Base-by-base conservation (phyloP, 2,113 vertebrate species). In the Dromas ardeola region DNA sequence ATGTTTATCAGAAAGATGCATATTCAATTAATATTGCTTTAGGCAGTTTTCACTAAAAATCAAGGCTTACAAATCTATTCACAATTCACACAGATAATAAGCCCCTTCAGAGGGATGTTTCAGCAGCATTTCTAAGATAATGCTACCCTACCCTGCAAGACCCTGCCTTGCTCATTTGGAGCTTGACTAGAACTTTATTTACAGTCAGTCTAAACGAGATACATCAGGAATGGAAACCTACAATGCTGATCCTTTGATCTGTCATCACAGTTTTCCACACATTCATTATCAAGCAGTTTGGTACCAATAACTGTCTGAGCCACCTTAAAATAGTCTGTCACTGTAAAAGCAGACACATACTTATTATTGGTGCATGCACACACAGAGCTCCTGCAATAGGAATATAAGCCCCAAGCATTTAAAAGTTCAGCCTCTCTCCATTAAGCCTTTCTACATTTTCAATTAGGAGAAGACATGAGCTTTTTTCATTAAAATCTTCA, bases 21-120 rank as follows among this genome's bases (percentile, higher is more conserved):
- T 97, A 96, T 94, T 97, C 93, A 97, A 98, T 97, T 97, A 97
- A 95, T 95, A 94, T 93, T 42, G 97, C 97, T 97, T 45, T 76
- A 97, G 96, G 95, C 97, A 87, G 76, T 90, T 95, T 95, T 97
- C 95, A 76, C 94, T 93, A 81, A 92, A 95, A 97, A 96, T 93
- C 97, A 95, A 97, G 76, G 90, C 94, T 94, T 96, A 95, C 91
- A 96, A 95, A 97, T 94, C 94, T 95, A 94, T 92, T 76, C 66
- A 84, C 86, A 95, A 92, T 61, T 97, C 93, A 81, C 93, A 92
- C 78, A 87, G 93, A 95, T 95, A 95, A 95, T 89, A 88, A 93
- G 83, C 81, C 72, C 93, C 86, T 92, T 91, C 93, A 95, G 92
- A 95, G 96, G 94, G 71, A 91, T 81, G 67, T 53, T 91, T 96